phyloP scores from a whole-genome alignment of 2,888 invertebrate species.

The Graphium colonna region DNA sequence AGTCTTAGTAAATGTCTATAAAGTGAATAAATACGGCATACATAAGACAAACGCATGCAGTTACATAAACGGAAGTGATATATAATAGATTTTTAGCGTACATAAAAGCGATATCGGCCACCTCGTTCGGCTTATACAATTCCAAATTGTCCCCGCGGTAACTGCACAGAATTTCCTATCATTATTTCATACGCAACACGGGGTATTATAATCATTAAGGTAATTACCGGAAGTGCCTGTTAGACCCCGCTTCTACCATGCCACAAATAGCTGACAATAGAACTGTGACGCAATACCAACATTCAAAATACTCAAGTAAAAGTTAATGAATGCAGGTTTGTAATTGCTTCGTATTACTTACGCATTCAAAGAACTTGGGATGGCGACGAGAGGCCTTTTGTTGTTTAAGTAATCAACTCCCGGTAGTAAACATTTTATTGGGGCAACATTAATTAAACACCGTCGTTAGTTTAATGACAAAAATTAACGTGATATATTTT shows the following conservation, averaged over 20 bases:
- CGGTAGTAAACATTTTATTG: too few species aligned
- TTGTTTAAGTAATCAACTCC: background rate
- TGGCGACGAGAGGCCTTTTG: background rate
- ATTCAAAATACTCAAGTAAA: conserved; percentile 17
- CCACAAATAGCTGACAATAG: conserved; percentile 23
- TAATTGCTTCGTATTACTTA: conserved; percentile 11
- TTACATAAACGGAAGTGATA: too few species aligned
- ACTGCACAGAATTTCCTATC: conserved; percentile 15
- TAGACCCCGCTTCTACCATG: conserved; percentile 11
- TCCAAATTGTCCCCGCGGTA: conserved; percentile 5
- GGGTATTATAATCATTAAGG: conserved; percentile 20
- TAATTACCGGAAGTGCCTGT: conserved; percentile 13
- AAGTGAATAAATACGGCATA: too few species aligned
- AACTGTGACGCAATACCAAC: conserved; percentile 14
- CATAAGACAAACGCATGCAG: too few species aligned
- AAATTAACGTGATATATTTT: too few species aligned
- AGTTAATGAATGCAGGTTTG: conserved; percentile 13
- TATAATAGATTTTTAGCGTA: background rate
- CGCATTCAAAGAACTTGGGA: background rate
- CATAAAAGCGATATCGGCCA: background rate
- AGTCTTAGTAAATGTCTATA: too few species aligned
- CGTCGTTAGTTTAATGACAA: too few species aligned
- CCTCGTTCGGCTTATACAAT: conserved; percentile 10
- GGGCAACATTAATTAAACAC: too few species aligned
- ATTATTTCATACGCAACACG: conserved; percentile 22